Base-by-base conservation (phyloP, 2,888 invertebrate species). In the Eupithecia subumbrata region DNA sequence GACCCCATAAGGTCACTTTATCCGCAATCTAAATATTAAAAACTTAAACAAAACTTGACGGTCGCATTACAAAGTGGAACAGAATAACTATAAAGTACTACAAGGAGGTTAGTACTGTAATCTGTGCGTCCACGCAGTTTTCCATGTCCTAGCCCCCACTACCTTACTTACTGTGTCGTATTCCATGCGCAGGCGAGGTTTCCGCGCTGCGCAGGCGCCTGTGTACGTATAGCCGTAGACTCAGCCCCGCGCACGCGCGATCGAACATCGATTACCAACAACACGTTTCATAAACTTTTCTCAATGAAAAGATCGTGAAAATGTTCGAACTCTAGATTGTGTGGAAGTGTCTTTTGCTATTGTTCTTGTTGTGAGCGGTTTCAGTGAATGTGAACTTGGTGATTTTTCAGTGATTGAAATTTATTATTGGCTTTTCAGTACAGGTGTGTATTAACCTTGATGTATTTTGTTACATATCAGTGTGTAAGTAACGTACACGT, bases 111-210 rank as follows among this genome's bases (percentile, higher is more conserved):
- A 34, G 5, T 72, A 64, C 40, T 68, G 73, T 71, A 78, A 64
- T 67, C 86, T 86, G 85, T 89, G 89, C 86, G 89, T 88, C 88
- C 87, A 89, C 89, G 90, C 90, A 89, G 88, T 90, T 90, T 90
- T 89, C 88, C 91, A 90, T 86, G 87, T 88, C 90, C 89, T 90
- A 87, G 87, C 91, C 94, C 93, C 92, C 91, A 91, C 91, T 89
- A 74, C 77, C 64, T 76, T 67, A 71, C 66, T 30, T 16, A 76
- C 71, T 74, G 69, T 72, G 48, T 8, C 2, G 22, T 76, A 71
- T 76, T 73, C 76, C 73, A 71, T 76, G 76, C 76, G 85, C 87
- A 83, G 82, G 83, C 86, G 83, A 84, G 82, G 87, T 84, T 88
- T 86, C 85, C 87, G 88, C 85, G 87, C 84, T 83, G 72, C 76